Evolutionary conservation across 2,113 vertebrate species (phyloP).

Genomic region (Ailurus styani): DNA sequence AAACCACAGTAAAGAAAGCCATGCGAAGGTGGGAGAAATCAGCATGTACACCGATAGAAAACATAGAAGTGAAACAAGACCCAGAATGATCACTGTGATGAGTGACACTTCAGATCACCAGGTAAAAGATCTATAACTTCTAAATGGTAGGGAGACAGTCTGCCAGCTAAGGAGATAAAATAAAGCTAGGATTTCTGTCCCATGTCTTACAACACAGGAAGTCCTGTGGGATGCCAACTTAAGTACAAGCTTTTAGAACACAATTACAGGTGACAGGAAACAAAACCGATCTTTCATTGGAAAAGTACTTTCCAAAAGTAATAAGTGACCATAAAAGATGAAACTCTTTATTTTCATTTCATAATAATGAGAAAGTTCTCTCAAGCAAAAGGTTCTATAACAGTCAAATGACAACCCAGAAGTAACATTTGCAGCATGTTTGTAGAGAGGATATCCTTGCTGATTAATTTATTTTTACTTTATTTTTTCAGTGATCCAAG

Average conservation of each 20-base stretch:
- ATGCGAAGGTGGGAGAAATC: neutral
- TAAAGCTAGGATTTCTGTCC: neutral
- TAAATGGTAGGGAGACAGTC: neutral
- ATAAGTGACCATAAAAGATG: neutral
- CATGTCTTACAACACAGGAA: neutral
- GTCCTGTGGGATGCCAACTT: neutral
- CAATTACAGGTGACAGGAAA: neutral
- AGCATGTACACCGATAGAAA: neutral
- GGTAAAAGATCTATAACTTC: neutral
- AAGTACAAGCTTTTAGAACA: neutral
- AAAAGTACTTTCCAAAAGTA: neutral
- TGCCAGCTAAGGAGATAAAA: no score
- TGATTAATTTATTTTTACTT: no score
- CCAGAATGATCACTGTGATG: fast-evolving
- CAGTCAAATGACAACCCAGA: neutral
- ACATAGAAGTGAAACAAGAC: neutral
- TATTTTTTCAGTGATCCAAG: no score
- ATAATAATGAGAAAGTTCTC: neutral
- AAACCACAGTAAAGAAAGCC: neutral
- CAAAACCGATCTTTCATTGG: neutral
- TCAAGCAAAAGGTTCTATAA: neutral
- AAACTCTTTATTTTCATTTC: neutral
- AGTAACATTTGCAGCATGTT: fast-evolving
- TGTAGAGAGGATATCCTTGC: no score
- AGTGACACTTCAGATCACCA: neutral